Conservation (phyloP, 1,140 invertebrate genomes). For the Pachyrhynchus sulphureomaculatus region DNA sequence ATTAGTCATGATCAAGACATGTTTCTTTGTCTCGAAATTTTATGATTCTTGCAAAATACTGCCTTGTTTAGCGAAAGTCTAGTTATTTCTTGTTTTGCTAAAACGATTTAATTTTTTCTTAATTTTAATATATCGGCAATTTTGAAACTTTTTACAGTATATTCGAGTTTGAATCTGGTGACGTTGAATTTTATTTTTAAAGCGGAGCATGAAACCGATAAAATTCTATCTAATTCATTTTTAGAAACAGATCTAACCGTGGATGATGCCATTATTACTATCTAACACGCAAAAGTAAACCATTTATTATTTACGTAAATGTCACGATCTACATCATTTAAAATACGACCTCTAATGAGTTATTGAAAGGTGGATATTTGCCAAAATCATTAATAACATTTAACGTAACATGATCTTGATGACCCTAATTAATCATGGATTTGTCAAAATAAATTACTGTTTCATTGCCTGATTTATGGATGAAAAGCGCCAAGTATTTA, state of each 20-base stretch:
- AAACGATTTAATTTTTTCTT: no score
- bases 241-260: not conserved
- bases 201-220: no score
- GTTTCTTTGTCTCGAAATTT: no score
- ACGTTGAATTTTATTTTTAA: not conserved
- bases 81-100: no score
- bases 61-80: no score
- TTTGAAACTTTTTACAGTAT: no score
- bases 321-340: constrained; percentile 3
- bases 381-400: constrained; percentile 20
- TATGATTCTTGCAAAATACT: no score
- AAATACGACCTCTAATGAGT: constrained; percentile 7
- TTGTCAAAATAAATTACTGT: constrained; percentile 12
- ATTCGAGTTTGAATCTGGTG: no score
- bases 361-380: constrained; percentile 14
- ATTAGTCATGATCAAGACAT: no score
- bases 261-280: not conserved
- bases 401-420: constrained; percentile 12
- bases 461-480: not conserved
- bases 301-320: constrained; percentile 11
- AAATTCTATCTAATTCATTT: no score
- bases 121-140: no score
- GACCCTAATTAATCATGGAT: constrained; percentile 14
- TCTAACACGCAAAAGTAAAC: constrained; percentile 8
- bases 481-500: not conserved